Evolutionary conservation across 2,113 vertebrate species (phyloP).

Genomic region (Perccottus glenii): DNA sequence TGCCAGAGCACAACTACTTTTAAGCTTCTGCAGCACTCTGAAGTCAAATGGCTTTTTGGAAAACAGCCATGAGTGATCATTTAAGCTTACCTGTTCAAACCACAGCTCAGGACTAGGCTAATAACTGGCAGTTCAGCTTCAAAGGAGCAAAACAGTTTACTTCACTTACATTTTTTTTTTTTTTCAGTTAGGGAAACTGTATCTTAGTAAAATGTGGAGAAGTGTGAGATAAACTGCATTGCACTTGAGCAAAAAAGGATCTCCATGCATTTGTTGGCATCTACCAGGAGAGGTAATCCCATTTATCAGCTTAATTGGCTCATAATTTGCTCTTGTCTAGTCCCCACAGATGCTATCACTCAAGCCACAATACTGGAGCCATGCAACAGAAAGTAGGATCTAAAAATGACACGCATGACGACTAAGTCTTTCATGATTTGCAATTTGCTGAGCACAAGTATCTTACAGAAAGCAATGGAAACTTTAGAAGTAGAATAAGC

Average conservation of each 20-base stretch:
- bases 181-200: slow-evolving; percentile 6
- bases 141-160: slow-evolving; percentile 12
- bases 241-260: slow-evolving; percentile 33
- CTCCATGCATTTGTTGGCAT: slow-evolving; percentile 51
- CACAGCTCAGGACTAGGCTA: neutral
- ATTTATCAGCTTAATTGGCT: slow-evolving; percentile 71
- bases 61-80: slow-evolving; percentile 30
- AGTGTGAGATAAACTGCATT: slow-evolving; percentile 16
- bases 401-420: neutral
- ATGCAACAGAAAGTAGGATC: slow-evolving; percentile 18
- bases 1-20: slow-evolving; percentile 6
- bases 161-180: no score
- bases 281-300: slow-evolving; percentile 65
- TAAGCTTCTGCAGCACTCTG: slow-evolving; percentile 2
- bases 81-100: slow-evolving; percentile 26
- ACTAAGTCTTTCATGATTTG: neutral
- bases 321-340: slow-evolving; percentile 67
- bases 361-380: slow-evolving; percentile 42
- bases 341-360: slow-evolving; percentile 65
- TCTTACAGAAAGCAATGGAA: no score
- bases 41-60: slow-evolving; percentile 23
- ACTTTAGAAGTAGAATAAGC: no score
- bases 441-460: no score
- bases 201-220: slow-evolving; percentile 10
- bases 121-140: neutral